phyloP scores from a whole-genome alignment of 2,888 invertebrate species.

The Clusia tigrina region DNA sequence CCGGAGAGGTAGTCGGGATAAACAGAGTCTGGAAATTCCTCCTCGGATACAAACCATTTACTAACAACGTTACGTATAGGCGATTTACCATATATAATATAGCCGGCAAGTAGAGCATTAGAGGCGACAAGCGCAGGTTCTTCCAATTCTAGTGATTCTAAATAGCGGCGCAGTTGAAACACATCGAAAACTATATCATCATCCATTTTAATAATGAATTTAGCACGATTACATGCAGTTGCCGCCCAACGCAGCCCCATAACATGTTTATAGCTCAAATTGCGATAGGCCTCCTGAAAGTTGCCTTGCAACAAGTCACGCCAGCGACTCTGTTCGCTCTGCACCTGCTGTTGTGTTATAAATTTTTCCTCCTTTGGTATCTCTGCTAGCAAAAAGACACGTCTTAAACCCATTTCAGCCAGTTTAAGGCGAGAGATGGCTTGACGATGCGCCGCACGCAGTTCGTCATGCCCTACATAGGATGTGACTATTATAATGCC shows the following conservation, averaged over 20 bases:
- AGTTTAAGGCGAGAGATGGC: slow-evolving; percentile 71
- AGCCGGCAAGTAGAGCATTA: slow-evolving; percentile 71
- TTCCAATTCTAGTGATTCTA: slow-evolving; percentile 62
- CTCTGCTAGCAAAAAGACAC: slow-evolving; percentile 76
- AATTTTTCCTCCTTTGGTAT: slow-evolving; percentile 67
- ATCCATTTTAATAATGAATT: slow-evolving; percentile 80
- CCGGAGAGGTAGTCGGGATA: slow-evolving; percentile 85
- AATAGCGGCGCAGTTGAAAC: slow-evolving; percentile 66
- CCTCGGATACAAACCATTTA: slow-evolving; percentile 80
- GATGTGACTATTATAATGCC: slow-evolving; percentile 75
- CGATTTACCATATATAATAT: slow-evolving; percentile 70
- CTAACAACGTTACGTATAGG: slow-evolving; percentile 74
- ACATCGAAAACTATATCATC: slow-evolving; percentile 81
- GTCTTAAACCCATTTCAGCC: slow-evolving; percentile 67
- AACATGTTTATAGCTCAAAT: slow-evolving; percentile 82
- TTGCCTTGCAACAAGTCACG: slow-evolving; percentile 79
- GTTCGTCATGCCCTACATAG: slow-evolving; percentile 75
- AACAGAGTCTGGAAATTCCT: slow-evolving; percentile 69
- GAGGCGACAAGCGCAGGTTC: slow-evolving; percentile 50
- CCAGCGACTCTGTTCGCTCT: slow-evolving; percentile 71
- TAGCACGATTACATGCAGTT: slow-evolving; percentile 69
- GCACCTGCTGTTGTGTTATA: slow-evolving; percentile 68
- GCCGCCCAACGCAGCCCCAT: slow-evolving; percentile 83
- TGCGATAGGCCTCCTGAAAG: slow-evolving; percentile 79
- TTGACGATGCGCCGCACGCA: slow-evolving; percentile 75